Base-by-base conservation (phyloP, 2,797 vertebrate species). In the Hirundo rustica region DNA sequence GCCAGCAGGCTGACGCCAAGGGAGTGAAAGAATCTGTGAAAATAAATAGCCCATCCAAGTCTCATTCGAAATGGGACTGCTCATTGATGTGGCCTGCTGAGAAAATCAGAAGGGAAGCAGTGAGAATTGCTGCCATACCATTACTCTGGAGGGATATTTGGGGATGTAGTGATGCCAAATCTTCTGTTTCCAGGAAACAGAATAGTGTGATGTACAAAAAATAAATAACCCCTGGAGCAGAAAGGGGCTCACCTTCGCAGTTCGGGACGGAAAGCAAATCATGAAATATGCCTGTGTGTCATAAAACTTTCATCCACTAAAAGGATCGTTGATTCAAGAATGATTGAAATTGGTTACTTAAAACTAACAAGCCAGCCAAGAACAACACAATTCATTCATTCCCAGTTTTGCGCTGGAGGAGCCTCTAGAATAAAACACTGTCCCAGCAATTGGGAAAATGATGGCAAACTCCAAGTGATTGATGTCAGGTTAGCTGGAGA, bases 181-280 rank as follows among this genome's bases (percentile, higher is more conserved):
- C 44, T 81, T 85, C 91, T 73, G 58, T 73, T 91, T 93, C 89
- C 76, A 90, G 79, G 93, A 96, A 96, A 85, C 22, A 66, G 79
- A 85, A 42, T 3, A 62, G 67, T 45, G 82, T 48, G 81, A 78
- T 15, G 87, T 60, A 60, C 87, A 62, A 79, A 79, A 91, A 94
- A 96, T 91, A 94, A 93, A 85, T 81, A 83, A 89, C 32, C 32
- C 17, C 51, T 25, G 17, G 75, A 89, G 87, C 58, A 86, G 62
- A 4, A 36, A 78, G n/a, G 60, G 79, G 53, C 66, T 95, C 85
- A 89, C 72, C 84, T 85, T 42, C 5, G 23, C 66, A 61, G 62
- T 7, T 78, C 0, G 13, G 51, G 51, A 72, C 16, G 77, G 88
- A 88, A 75, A 90, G 21, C 4, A 40, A 51, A 80, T 66, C 53